Evolutionary conservation across 1,140 invertebrate genomes (phyloP).

Genomic region (Drosophila miranda): DNA sequence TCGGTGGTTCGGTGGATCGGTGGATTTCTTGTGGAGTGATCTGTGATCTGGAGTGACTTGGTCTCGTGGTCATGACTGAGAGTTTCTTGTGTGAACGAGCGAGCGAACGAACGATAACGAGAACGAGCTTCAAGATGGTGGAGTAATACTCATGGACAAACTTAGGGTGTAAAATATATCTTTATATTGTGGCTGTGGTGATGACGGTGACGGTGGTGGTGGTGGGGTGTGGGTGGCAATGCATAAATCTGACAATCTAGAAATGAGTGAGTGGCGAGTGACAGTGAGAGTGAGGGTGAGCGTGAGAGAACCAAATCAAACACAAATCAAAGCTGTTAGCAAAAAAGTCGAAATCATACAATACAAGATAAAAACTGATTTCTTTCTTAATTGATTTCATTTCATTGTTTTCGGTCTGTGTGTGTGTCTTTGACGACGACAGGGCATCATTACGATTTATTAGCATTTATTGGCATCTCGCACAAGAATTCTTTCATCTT

Average conservation of each 20-base stretch:
- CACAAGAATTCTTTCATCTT: slow-evolving; percentile 26
- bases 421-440: slow-evolving; percentile 40
- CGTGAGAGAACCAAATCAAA: slow-evolving; percentile 63
- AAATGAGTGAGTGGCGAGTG: slow-evolving; percentile 14
- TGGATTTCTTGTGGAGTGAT: slow-evolving; percentile 12
- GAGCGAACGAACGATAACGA: slow-evolving; percentile 51
- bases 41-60: not conserved
- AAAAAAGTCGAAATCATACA: slow-evolving; percentile 68
- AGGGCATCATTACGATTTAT: slow-evolving; percentile 23
- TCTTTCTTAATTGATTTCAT: slow-evolving; percentile 52
- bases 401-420: slow-evolving; percentile 43
- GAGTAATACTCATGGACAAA: slow-evolving; percentile 39
- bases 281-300: slow-evolving; percentile 38
- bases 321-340: slow-evolving; percentile 72
- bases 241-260: not conserved
- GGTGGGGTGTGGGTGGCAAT: slow-evolving; percentile 20
- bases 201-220: not conserved
- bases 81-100: slow-evolving; percentile 41
- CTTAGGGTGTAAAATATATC: slow-evolving; percentile 39
- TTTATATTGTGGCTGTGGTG: slow-evolving; percentile 17
- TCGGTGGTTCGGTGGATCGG: slow-evolving; percentile 19
- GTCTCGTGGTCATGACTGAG: slow-evolving; percentile 42
- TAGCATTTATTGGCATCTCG: slow-evolving; percentile 31
- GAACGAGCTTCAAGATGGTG: slow-evolving; percentile 48
- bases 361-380: slow-evolving; percentile 67